Evolutionary conservation across 2,797 vertebrate species (phyloP), one percentile per base, ranked within the genome.

Genomic region (Ammospiza maritima): DNA sequence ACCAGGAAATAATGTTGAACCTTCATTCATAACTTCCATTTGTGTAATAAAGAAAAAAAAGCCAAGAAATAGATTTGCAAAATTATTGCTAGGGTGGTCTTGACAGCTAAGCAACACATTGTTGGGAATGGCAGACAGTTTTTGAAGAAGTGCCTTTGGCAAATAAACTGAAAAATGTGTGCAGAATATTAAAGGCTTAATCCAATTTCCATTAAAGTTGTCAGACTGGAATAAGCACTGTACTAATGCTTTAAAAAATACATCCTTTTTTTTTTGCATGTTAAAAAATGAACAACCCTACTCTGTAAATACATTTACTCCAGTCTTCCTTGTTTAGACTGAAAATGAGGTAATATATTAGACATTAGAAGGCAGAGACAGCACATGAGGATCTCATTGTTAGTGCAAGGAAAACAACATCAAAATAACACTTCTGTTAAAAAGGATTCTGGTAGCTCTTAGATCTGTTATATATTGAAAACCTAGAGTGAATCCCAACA

Each of bases 111-210:
- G 87, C 29, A 95, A 87, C 67, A 61, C 72, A 74, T 77, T 87
- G 69, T 64, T 89, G 69, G n/a, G 30, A 71, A 90, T 54, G 15
- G 64, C 61, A 84, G 48, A 62, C 60, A 57, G 38, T 51, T 90
- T 90, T 80, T 74, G n/a, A 87, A 89, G 54, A 87, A 94, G n/a
- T 36, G 54, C 26, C 34, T 80, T 74, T 61, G 42, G 80, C 5
- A 5, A 87, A 74, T 65, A 61, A 92, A 26, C 16, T n/a, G 54
- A 80, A 88, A 93, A 94, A 21, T 74, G 79, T 44, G 79, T 60
- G 40, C 13, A 85, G 89, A 93, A 80, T 91, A 89, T 72, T 90
- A 88, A 94, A 83, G 42, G 40, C n/a, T 82, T 77, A 76, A 83
- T 71, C n/a, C 20, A 88, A 87, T 85, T 92, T 89, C n/a, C 34